These are phyloP conservation scores for Isichthys henryi DNA, from an alignment of 2,113 vertebrate genomes.

Conservation along the genomic window DNA sequence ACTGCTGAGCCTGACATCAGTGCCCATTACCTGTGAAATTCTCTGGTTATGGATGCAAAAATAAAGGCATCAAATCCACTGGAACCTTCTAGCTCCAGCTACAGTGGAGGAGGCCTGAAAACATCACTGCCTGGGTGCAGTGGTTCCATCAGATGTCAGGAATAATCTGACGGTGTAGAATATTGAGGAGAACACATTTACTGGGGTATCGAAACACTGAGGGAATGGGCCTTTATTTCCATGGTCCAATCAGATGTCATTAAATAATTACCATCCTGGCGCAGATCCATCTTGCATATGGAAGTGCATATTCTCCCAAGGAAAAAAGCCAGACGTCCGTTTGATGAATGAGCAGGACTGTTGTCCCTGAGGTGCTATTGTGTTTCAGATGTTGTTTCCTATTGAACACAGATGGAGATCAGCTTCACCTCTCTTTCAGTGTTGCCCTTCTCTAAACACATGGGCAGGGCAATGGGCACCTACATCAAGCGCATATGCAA, in stretches of 20 bases:
- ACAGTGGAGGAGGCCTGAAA: neutral
- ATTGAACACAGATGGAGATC: neutral
- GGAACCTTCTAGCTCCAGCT: neutral
- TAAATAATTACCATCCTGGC: neutral
- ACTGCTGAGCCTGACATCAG: neutral
- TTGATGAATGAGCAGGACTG: neutral
- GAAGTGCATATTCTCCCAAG: neutral
- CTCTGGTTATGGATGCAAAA: neutral
- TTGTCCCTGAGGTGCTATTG: constrained; percentile 1
- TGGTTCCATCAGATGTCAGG: neutral
- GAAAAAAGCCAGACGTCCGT: neutral
- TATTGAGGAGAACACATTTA: neutral
- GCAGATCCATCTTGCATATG: neutral
- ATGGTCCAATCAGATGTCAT: neutral
- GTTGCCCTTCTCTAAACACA: neutral
- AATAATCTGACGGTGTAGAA: neutral
- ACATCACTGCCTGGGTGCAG: neutral
- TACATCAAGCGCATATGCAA: neutral
- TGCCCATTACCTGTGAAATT: neutral
- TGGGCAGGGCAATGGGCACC: neutral
- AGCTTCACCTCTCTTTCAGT: neutral
- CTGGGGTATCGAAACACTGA: neutral
- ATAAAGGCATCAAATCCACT: neutral
- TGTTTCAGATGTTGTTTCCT: constrained; percentile 1
- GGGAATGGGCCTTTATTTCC: neutral